These are phyloP conservation scores for Varecia variegata DNA, from an alignment of 2,797 vertebrate genomes.

Conservation along the genomic window DNA sequence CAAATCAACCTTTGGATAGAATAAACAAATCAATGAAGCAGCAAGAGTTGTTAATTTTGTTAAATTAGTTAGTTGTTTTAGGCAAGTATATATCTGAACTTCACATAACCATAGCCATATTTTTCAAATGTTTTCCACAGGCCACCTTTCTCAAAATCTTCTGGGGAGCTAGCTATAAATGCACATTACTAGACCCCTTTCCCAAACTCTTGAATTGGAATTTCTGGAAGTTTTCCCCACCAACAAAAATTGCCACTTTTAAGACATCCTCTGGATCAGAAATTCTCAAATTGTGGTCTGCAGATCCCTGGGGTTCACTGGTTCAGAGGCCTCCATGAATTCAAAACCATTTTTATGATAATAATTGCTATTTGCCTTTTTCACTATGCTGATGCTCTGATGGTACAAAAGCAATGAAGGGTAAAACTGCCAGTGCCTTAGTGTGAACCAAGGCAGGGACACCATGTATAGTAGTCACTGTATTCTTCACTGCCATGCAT, in stretches of 20 bases:
- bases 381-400: background rate
- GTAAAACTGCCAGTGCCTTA: background rate
- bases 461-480: background rate
- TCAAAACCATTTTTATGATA: background rate
- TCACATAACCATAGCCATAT: background rate
- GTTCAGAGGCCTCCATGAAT: background rate
- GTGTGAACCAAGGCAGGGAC: background rate
- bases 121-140: background rate
- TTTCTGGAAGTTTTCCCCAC: background rate
- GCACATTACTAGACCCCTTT: background rate
- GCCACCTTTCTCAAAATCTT: background rate
- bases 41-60: background rate
- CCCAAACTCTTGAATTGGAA: background rate
- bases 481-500: background rate
- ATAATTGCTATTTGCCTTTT: background rate
- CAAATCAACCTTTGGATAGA: background rate
- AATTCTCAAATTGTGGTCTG: background rate
- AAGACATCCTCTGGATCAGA: background rate
- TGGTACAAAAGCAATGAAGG: background rate
- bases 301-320: background rate
- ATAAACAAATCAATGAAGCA: background rate
- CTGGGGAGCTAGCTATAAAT: background rate
- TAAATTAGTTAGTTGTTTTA: constrained; percentile 8
- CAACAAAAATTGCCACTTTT: background rate
- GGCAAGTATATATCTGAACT: background rate